A percentile compares a stretch with the other conserved stretches of the same genome.
Conservation (phyloP, 1,140 invertebrate genomes). For the Nebria ingens region DNA sequence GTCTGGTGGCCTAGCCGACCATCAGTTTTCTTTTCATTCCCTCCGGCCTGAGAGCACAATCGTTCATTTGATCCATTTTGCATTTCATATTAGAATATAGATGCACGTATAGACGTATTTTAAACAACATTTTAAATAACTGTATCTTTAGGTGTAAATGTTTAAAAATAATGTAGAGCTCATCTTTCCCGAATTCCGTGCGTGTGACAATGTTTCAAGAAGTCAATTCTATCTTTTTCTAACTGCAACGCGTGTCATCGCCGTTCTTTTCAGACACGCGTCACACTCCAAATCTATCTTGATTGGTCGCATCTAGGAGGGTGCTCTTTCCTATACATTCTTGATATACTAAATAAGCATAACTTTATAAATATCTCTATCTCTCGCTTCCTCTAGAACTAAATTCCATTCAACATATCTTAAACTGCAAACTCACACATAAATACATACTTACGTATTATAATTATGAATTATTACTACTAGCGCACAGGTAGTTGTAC, state of each 20-base stretch:
- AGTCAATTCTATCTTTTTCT: constrained; percentile 2
- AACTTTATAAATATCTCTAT: neutral
- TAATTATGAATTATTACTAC: neutral
- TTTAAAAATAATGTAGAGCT: neutral
- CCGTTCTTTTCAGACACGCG: neutral
- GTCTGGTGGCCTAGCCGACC: neutral
- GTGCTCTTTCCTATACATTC: neutral
- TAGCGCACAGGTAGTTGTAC: neutral
- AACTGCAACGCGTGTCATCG: neutral
- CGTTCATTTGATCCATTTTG: neutral
- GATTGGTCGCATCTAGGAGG: neutral
- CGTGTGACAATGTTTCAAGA: constrained; percentile 2
- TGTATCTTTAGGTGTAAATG: constrained; percentile 2
- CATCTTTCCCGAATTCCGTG: neutral
- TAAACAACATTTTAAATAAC: constrained; percentile 10
- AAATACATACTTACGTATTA: too few species aligned
- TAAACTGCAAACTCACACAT: neutral
- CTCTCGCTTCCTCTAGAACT: neutral
- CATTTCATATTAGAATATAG: neutral
- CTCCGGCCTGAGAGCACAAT: constrained; percentile 1
- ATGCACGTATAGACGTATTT: constrained; percentile 4
- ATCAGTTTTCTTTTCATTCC: neutral
- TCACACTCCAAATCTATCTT: neutral
- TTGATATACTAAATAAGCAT: neutral
- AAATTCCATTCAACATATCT: neutral